A percentile compares a stretch with the other conserved stretches of the same genome.
These are phyloP conservation scores for Vidua chalybeata DNA, from an alignment of 2,113 vertebrate genomes.

Conservation along the genomic window DNA sequence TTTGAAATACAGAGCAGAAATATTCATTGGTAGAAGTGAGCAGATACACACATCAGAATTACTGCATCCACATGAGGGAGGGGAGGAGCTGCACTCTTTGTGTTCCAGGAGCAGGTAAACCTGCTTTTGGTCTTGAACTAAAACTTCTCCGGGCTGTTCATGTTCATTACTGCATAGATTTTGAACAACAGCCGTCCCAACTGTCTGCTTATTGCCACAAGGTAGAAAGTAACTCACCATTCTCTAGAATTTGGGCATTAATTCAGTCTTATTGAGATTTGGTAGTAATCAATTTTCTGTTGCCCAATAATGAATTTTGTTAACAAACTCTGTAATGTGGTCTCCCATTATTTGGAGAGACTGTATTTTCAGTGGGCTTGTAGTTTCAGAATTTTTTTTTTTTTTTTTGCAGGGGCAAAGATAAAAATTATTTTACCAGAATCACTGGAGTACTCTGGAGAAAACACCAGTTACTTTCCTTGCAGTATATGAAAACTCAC, in stretches of 20 bases:
- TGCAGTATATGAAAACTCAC: background rate
- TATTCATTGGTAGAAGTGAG: background rate
- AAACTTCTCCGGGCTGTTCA: background rate
- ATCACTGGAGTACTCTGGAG: background rate
- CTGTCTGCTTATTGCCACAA: background rate
- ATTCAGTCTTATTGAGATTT: background rate
- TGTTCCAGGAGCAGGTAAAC: background rate
- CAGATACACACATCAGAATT: background rate
- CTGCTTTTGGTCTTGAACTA: background rate
- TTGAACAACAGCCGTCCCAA: background rate
- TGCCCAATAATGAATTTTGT: background rate
- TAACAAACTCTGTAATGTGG: background rate
- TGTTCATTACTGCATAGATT: background rate
- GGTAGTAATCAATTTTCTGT: background rate
- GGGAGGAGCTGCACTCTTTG: background rate
- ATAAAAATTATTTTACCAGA: background rate
- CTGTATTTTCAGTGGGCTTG: background rate
- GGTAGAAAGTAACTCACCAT: background rate
- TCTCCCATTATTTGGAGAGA: background rate
- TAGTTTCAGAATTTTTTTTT: background rate
- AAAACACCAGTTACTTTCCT: background rate
- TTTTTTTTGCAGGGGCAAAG: background rate
- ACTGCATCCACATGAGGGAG: accelerated
- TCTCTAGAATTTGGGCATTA: background rate
- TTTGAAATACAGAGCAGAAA: background rate